These are phyloP conservation scores for Xiphorhynchus erythropygius DNA, from an alignment of 2,797 vertebrate species.

Conservation along the genomic window DNA sequence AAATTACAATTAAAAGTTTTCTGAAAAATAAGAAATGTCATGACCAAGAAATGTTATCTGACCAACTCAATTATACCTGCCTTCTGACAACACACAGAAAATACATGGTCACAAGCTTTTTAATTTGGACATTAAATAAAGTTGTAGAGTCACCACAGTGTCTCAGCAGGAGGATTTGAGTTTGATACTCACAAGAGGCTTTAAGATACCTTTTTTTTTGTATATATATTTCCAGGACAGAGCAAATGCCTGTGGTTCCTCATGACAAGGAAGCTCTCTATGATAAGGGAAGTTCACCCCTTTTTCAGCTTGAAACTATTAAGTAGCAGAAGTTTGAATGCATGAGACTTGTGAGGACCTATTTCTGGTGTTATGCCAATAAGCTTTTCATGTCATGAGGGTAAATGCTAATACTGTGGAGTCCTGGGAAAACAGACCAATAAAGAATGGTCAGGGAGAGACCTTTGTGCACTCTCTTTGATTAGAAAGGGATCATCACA, in stretches of 20 bases:
- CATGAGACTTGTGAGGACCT: rapidly evolving
- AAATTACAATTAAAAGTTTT: neutral
- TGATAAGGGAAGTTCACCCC: neutral
- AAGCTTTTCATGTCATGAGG: rapidly evolving
- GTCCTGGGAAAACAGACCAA: neutral
- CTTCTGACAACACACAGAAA: neutral
- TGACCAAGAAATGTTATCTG: neutral
- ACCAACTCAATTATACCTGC: rapidly evolving
- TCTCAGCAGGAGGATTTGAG: neutral
- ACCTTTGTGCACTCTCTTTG: neutral
- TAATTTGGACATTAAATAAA: neutral
- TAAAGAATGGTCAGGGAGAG: neutral
- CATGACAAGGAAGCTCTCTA: neutral
- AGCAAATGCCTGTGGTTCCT: rapidly evolving
- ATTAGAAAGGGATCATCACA: neutral
- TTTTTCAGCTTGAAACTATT: neutral
- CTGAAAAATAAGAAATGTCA: neutral
- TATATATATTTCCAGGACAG: no score
- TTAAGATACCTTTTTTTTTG: neutral
- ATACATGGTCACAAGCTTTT: neutral
- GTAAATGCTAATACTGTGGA: rapidly evolving
- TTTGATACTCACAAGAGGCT: rapidly evolving
- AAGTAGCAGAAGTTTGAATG: neutral
- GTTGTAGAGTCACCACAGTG: neutral
- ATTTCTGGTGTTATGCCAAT: neutral